phyloP scores from a whole-genome alignment of 1,140 invertebrate genomes.

The Eumaeus atala region DNA sequence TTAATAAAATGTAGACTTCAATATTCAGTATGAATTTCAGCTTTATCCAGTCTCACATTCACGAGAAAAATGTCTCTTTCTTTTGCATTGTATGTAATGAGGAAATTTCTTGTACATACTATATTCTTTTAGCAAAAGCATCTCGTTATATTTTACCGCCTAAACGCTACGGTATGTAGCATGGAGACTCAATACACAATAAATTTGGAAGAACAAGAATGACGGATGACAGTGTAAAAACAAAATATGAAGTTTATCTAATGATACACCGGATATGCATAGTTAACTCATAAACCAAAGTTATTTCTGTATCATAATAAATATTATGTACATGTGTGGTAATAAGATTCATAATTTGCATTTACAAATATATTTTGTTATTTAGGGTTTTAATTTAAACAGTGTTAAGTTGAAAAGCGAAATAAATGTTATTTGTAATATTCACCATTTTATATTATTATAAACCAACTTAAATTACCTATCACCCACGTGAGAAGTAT shows the following conservation, averaged over 20 bases:
- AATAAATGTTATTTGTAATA: slow-evolving; percentile 35
- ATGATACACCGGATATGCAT: not conserved
- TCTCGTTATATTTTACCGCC: too few relatives aligned
- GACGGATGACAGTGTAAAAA: not conserved
- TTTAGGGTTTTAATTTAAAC: slow-evolving; percentile 16
- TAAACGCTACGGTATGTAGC: too few relatives aligned
- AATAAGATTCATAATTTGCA: slow-evolving; percentile 1
- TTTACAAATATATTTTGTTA: slow-evolving; percentile 14
- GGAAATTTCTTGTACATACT: too few relatives aligned
- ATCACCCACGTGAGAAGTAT: too few relatives aligned
- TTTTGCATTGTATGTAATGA: too few relatives aligned
- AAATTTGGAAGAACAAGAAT: too few relatives aligned
- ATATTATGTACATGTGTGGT: slow-evolving; percentile 8
- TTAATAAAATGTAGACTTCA: too few relatives aligned
- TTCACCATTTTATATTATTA: not conserved
- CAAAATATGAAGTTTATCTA: slow-evolving; percentile 9
- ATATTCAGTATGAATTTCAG: too few relatives aligned
- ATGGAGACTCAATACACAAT: too few relatives aligned
- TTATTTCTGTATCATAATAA: slow-evolving; percentile 1
- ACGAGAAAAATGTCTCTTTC: too few relatives aligned
- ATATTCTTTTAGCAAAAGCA: too few relatives aligned
- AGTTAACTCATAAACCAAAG: slow-evolving; percentile 1
- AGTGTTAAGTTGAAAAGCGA: slow-evolving; percentile 29
- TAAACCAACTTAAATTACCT: not conserved
- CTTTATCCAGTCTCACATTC: too few relatives aligned